A percentile compares a stretch with the other conserved stretches of the same genome.
Evolutionary conservation across 2,797 vertebrate species (phyloP).

Genomic region (Lates japonicus): DNA sequence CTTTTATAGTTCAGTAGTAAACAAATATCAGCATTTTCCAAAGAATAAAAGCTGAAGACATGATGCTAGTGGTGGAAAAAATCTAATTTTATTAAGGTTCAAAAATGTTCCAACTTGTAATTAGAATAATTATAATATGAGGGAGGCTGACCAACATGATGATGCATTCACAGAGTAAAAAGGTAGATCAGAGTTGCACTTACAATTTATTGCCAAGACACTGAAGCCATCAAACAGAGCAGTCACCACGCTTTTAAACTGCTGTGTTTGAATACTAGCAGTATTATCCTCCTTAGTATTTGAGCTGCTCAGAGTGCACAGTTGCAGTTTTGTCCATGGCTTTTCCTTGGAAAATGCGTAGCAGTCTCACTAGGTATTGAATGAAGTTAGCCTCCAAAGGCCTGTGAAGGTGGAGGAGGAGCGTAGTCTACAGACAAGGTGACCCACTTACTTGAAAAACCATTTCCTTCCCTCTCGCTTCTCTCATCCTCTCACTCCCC

Average conservation of each 20-base stretch:
- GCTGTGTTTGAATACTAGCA: constrained; percentile 2
- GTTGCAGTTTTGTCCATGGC: constrained; percentile 40
- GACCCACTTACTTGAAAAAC: constrained; percentile 77
- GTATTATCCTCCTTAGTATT: not conserved
- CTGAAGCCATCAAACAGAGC: not conserved
- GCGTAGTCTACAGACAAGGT: constrained; percentile 75
- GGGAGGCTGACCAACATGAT: not conserved
- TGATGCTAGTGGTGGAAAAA: not conserved
- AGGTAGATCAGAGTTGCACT: not conserved
- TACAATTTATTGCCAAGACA: not conserved
- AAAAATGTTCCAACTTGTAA: too few relatives aligned
- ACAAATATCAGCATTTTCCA: too few relatives aligned
- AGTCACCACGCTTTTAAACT: not conserved
- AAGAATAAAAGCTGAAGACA: not conserved
- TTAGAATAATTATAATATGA: not conserved
- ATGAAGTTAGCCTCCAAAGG: constrained; percentile 79
- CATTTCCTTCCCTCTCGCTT: constrained; percentile 15
- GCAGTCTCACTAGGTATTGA: constrained; percentile 56
- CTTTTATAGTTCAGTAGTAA: too few relatives aligned
- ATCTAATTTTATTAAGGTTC: too few relatives aligned
- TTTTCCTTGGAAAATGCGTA: constrained; percentile 35
- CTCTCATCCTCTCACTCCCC: not conserved
- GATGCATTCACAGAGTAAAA: not conserved
- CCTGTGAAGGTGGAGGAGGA: constrained; percentile 67
- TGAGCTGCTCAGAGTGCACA: constrained; percentile 16